phyloP scores from a whole-genome alignment of 2,113 vertebrate genomes.

The Steatornis caripensis region DNA sequence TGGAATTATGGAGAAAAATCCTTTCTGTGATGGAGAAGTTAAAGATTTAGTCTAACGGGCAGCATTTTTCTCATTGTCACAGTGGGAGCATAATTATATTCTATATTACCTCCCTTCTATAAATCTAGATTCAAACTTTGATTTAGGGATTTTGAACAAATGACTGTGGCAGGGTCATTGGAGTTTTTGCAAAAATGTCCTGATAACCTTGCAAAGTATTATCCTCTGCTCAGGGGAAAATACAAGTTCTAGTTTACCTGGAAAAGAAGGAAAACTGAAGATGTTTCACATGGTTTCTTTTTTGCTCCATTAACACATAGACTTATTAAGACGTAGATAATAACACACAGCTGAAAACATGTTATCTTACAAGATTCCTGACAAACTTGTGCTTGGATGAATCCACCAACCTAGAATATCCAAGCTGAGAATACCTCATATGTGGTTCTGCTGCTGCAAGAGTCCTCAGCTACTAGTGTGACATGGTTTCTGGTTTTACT shows the following conservation, averaged over 20 bases:
- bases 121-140: not conserved
- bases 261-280: not conserved
- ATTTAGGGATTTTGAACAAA: not conserved
- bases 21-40: not conserved
- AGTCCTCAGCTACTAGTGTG: fast-evolving
- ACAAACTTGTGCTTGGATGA: not conserved
- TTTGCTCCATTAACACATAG: not conserved
- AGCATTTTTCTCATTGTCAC: not conserved
- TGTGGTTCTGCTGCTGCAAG: not conserved
- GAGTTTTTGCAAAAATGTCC: not conserved
- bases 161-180: not conserved
- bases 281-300: not conserved
- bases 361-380: not conserved
- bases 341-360: not conserved
- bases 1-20: not conserved
- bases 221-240: not conserved
- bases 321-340: not conserved
- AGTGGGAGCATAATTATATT: not conserved
- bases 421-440: not conserved
- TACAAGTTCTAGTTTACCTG: not conserved
- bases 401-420: not conserved
- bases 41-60: constrained; percentile 16
- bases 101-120: not conserved
- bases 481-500: not conserved
- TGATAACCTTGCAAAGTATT: not conserved